Conservation (phyloP, 1,140 invertebrate species). For the Apis mellifera region Amel_HAv3.1 CM009944.2:3836001-3836500, state of each 20-base stretch:
- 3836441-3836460: not conserved
- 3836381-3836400: slow-evolving; percentile 8
- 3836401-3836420: not conserved
- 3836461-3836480: not conserved
- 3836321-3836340: not conserved
- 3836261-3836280: not conserved
- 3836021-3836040: too few species aligned
- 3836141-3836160: not conserved
- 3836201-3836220: slow-evolving; percentile 17
- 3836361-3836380: not conserved
- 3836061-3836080: not conserved
- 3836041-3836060: not conserved
- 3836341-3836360: not conserved
- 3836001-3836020: too few species aligned
- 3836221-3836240: not conserved
- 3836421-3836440: not conserved
- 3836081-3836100: not conserved
- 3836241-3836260: not conserved
- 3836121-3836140: not conserved
- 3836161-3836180: not conserved
- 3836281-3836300: not conserved
- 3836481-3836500: not conserved
- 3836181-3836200: slow-evolving; percentile 1
- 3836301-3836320: not conserved
- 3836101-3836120: not conserved